These are phyloP conservation scores for Apis mellifera DNA, from an alignment of 1,140 invertebrate genomes.

Conservation along the genomic window Amel_HAv3.1 CM009933.2:7418001-7418500, in stretches of 20 bases:
- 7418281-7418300: conserved; percentile 79
- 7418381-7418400: conserved; percentile 65
- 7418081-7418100: conserved; percentile 77
- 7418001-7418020: conserved; percentile 60
- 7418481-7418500: conserved; percentile 71
- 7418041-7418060: conserved; percentile 79
- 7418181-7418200: background rate
- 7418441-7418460: conserved; percentile 59
- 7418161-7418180: conserved; percentile 5
- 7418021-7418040: conserved; percentile 59
- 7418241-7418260: background rate
- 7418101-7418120: conserved; percentile 74
- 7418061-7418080: conserved; percentile 80
- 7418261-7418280: conserved; percentile 1
- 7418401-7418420: conserved; percentile 73
- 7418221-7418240: no score
- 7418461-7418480: conserved; percentile 51
- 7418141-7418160: conserved; percentile 46
- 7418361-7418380: conserved; percentile 69
- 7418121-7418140: conserved; percentile 53
- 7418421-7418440: conserved; percentile 67
- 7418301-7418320: conserved; percentile 81
- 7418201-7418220: no score
- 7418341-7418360: conserved; percentile 81
- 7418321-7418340: conserved; percentile 79